A percentile compares a stretch with the other conserved stretches of the same genome.
These are phyloP conservation scores for Drosophila kikkawai DNA, from an alignment of 1,140 invertebrate species.

Conservation along the genomic window DNA sequence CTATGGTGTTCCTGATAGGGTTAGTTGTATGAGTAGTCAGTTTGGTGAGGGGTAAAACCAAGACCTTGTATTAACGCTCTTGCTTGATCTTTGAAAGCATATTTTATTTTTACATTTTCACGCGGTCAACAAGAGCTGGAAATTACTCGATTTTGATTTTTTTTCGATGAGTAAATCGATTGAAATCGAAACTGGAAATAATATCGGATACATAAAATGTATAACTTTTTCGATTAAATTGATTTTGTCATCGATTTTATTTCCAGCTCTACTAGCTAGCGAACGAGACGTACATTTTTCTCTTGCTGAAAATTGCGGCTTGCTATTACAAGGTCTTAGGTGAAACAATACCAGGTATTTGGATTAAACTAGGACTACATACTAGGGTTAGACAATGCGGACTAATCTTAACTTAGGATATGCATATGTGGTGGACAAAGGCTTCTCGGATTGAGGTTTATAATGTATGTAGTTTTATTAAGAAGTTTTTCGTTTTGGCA, in stretches of 20 bases:
- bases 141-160: no score
- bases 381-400: conserved; percentile 44
- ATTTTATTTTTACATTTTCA: background rate
- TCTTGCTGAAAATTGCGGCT: background rate
- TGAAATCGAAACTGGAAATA: no score
- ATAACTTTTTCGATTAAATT: no score
- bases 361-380: conserved; percentile 43
- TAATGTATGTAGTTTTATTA: conserved; percentile 35
- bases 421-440: conserved; percentile 38
- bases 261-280: no score
- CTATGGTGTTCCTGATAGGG: background rate
- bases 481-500: conserved; percentile 20
- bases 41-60: conserved; percentile 20
- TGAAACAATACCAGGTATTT: conserved; percentile 28
- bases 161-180: no score
- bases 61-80: background rate
- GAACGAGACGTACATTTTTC: no score
- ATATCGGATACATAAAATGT: no score
- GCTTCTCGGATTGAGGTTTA: conserved; percentile 16
- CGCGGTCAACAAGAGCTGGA: background rate
- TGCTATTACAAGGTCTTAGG: background rate
- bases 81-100: background rate
- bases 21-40: conserved; percentile 27
- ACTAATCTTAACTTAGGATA: conserved; percentile 60
- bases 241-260: no score